Evolutionary conservation across 2,113 vertebrate genomes (phyloP), one percentile per base, ranked within the genome.

Genomic region (Osmerus eperlanus): DNA sequence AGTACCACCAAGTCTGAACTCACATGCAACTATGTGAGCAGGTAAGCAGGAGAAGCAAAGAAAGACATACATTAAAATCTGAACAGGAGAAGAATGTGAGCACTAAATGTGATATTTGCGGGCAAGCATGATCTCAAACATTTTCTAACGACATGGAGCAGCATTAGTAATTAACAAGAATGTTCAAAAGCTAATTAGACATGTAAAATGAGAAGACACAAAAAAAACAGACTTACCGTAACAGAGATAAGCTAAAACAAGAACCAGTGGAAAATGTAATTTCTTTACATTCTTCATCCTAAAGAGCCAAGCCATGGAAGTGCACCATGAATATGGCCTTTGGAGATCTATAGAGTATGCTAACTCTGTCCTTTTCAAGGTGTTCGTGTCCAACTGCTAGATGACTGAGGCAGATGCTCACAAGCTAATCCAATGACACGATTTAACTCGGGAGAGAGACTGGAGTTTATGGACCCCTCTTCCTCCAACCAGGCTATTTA

Each of bases 401-500:
- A 56, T 19, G 89, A 82, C 90, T 88, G 86, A 81, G 85, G 82
- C 88, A 93, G 90, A 86, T 83, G 92, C 91, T 91, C 86, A 92
- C 88, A 90, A 83, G 89, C 89, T 99, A 97, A 98, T 96, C 92
- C 93, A 94, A 95, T 98, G 94, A 95, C 92, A 90, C 76, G 76
- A 89, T 83, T 94, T 91, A 87, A 67, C 69, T 52, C 59, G 55
- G 21, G 63, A 71, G 53, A 72, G 65, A 72, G 85, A 89, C 83
- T 61, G 78, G 55, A 85, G 84, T 47, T 47, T 62, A 62, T 3
- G 25, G 23, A 12, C 12, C 78, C 86, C 85, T 81, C 72, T 84
- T 85, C 86, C 68, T 73, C 69, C 28, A n/a, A 9, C 72, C 19
- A 73, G 28, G 69, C 54, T 47, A 36, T 68, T 74, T 60, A 9